phyloP scores from a whole-genome alignment of 1,140 invertebrate species.

The Hyles euphorbiae region DNA sequence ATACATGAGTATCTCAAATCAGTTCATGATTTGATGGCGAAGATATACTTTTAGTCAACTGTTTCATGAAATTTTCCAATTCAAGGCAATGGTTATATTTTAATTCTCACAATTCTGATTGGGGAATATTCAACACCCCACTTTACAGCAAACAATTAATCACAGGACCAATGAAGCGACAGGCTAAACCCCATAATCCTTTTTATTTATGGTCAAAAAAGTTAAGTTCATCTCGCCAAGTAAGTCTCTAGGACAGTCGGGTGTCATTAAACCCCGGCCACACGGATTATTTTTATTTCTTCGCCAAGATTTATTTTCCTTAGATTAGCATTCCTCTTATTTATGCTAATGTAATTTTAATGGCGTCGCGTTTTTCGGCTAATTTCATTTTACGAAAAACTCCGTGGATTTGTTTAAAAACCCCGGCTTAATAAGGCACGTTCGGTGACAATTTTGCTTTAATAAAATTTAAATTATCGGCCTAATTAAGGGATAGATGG shows the following conservation, averaged over 20 bases:
- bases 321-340: constrained; percentile 73
- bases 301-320: constrained; percentile 65
- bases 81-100: too few relatives aligned
- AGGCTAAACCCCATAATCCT: too few relatives aligned
- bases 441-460: constrained; percentile 50
- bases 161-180: too few relatives aligned
- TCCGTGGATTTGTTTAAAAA: constrained; percentile 60
- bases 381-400: constrained; percentile 71
- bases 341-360: constrained; percentile 76
- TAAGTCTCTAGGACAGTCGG: constrained; percentile 39
- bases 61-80: too few relatives aligned
- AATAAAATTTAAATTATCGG: constrained; percentile 59
- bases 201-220: too few relatives aligned
- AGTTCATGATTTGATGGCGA: too few relatives aligned
- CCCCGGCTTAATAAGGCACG: constrained; percentile 61
- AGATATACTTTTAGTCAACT: too few relatives aligned
- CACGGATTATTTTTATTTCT: constrained; percentile 66
- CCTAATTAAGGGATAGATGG: constrained; percentile 26
- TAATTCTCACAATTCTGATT: background rate
- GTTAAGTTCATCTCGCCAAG: constrained; percentile 4
- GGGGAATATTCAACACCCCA: too few relatives aligned
- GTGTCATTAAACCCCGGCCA: constrained; percentile 45
- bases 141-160: too few relatives aligned
- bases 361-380: constrained; percentile 67
- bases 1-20: too few relatives aligned